Conservation (phyloP, 2,888 invertebrate genomes). For the Hymenopus coronatus region DNA sequence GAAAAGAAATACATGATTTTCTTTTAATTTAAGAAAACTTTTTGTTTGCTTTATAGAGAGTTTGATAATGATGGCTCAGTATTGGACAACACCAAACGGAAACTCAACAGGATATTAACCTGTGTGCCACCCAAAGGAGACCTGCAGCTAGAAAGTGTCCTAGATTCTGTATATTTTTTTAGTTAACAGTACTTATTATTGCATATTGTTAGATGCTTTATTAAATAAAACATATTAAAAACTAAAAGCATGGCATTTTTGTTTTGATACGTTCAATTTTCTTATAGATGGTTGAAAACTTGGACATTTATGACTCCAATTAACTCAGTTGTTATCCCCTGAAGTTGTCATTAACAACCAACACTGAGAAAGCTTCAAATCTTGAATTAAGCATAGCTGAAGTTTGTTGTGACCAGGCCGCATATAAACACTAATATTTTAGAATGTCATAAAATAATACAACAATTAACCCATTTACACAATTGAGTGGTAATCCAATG, state of each 20-base stretch:
- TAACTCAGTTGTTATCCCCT: no score
- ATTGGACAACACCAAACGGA: constrained; percentile 57
- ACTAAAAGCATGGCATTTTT: not conserved
- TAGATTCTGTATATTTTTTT: constrained; percentile 82
- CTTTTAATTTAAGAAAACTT: not conserved
- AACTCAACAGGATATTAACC: constrained; percentile 59
- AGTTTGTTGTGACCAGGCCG: no score
- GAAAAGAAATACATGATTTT: constrained; percentile 24
- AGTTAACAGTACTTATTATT: constrained; percentile 53
- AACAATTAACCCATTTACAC: no score
- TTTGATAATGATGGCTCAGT: constrained; percentile 51
- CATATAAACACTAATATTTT: no score
- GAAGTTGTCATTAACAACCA: no score
- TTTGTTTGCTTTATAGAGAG: constrained; percentile 48
- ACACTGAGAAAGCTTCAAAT: no score
- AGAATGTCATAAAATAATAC: no score
- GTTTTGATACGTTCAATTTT: not conserved
- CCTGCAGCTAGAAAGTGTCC: constrained; percentile 72
- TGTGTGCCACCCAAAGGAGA: constrained; percentile 71
- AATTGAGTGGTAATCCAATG: no score
- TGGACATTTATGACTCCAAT: no score
- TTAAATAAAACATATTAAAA: not conserved
- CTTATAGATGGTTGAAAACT: not conserved
- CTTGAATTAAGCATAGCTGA: no score
- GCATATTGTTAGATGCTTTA: not conserved